Evolutionary conservation across 2,888 invertebrate species (phyloP), one percentile per base, ranked within the genome.

Genomic region (Steromphala cineraria): DNA sequence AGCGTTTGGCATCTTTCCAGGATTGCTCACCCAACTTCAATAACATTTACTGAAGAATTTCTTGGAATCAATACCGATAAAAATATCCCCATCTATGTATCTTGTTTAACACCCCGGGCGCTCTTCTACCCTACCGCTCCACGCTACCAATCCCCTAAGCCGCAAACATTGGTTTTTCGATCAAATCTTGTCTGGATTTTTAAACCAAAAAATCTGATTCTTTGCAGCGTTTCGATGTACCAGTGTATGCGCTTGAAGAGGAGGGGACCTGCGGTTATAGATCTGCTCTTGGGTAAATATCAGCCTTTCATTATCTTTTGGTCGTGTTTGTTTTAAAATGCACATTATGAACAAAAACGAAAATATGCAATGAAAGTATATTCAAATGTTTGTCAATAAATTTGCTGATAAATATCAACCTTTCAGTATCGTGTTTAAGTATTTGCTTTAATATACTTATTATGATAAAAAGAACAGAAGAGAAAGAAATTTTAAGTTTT

Each of bases 201-300:
- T 46, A 10, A 46, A 46, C 46, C 46, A 46, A 46, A 46, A 46
- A 46, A 46, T 10, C 46, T 46, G 46, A 46, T 46, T 10, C 13
- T 75, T 87, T 85, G 75, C 87, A 90, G 90, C 78, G 87, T 86
- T 7, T 90, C 90, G 0, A 86, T 84, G 55, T 88, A 89, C 75
- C 86, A 88, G 77, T 90, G 90, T 84, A 75, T 90, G 13, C 80
- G 88, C 21, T 78, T 90, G 7, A 86, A 85, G 36, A 88, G 88
- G 55, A 83, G 88, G 24, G 85, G 87, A 31, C 84, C 85, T 31
- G 86, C 87, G 36, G 89, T 90, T 19, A 81, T 90, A 13, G 89
- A 90, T 76, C 79, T 90, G 52, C 83, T 87, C 56, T 78, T 89
- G 28, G 89, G 90, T 90, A 85, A 81, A 84, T 82, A 40, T 15